Base-by-base conservation (phyloP, 2,888 invertebrate species). In the Polydrusus cervinus region DNA sequence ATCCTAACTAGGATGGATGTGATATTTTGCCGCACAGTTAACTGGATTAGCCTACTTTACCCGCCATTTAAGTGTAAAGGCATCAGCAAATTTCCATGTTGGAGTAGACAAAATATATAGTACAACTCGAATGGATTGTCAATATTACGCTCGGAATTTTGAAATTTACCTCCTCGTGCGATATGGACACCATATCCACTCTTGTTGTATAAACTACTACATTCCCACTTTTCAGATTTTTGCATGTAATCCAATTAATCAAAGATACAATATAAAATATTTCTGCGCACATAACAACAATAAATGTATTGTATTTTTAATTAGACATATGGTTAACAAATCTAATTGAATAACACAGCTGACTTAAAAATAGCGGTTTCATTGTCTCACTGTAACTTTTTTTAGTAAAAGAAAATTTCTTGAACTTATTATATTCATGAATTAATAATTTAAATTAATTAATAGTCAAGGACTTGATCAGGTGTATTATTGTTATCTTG, bases 371-470 rank as follows among this genome's bases (percentile, higher is more conserved):
- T 60, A 18, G 38, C 18, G 34, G 18, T 68, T 68, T 68, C 60
- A 68, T 68, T 68, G 70, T 70, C 40, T 62, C 51, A 13, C 47
- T 43, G 20, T 30, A 53, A 40, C 53, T 62, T 71, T 70, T 55
- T 57, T 43, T 45, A 18, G 30, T 64, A 11, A 71, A 65, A 43
- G 71, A 71, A 71, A 65, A 57, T 71, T 65, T 57, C 65, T 71
- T 65, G 57, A 65, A 71, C 57, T 71, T 65, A 71, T 71, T 47
- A 16, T 43, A 10, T n/a, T 62, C 62, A 71, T 62, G 55, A 64
- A 53, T 30, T 38, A 60, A 18, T 60, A 5, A 34, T 9, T 34
- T 8, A 7, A 7, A 34, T 34, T 38, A 57, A 71, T 53, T 45
- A 71, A 13, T 60, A 60, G 30, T 68, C 68, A 68, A 68, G 68